Evolutionary conservation across 2,113 vertebrate genomes (phyloP), one percentile per base, ranked within the genome.

Genomic region (Aspidoscelis tigris): DNA sequence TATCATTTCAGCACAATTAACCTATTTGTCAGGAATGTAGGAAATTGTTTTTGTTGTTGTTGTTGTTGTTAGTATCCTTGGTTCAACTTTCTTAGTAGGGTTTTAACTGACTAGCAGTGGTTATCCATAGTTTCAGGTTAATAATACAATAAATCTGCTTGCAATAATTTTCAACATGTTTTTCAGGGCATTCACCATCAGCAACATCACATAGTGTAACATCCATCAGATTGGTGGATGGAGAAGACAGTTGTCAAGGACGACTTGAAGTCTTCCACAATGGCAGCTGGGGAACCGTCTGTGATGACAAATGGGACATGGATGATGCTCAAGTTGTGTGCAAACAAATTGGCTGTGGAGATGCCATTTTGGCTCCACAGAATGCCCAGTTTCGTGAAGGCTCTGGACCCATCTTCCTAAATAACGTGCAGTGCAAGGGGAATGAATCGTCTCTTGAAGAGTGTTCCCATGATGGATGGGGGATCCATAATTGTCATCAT

Each of bases 351-450:
- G 16, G 22, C 8, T 89, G 78, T 81, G 71, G 43, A 22, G 1
- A 14, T 2, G 76, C 2, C 47, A 8, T 80, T 20, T 20, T 82
- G 10, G 14, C 82, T 69, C 24, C 71, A 50, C 61, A 22, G 78
- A 43, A 69, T 11, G 69, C 66, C 14, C 10, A 2, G 4, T 87
- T 53, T 76, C 74, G 83, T 76, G 72, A 71, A 44, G 80, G 73
- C 8, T 68, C 64, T 2, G 33, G 61, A 8, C 44, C 14, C 58
- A 55, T 16, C 66, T 26, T 71, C 39, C 41, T 41, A 75, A 71
- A 33, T 71, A 43, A 69, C 11, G 24, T 74, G 7, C 39, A 88
- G n/a, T 76, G 83, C 69, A 58, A 43, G 10, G 47, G 76, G 77
- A 73, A 64, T 7, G 78, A 84, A 50, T 75, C 76, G 8, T 21